phyloP scores from a whole-genome alignment of 2,113 vertebrate genomes.

The Cebus imitator region DNA sequence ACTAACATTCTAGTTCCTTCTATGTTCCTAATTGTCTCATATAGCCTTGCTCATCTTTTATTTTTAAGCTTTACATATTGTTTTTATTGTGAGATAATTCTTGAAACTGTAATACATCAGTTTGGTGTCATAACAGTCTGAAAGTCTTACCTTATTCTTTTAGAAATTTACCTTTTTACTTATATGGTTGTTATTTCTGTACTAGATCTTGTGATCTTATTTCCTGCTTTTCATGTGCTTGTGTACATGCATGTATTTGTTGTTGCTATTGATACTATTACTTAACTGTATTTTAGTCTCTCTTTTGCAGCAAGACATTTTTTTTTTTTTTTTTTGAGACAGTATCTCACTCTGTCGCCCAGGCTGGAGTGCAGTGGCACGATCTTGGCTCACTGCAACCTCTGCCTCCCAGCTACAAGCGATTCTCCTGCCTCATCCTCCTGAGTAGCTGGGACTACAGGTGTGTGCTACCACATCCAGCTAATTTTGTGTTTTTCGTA shows the following conservation, averaged over 20 bases:
- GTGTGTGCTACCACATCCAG: too few species aligned
- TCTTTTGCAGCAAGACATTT: not conserved
- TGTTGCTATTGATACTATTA: not conserved
- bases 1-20: not conserved
- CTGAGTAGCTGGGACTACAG: too few species aligned
- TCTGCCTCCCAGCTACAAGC: too few species aligned
- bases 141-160: not conserved
- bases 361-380: too few species aligned
- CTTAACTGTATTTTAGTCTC: not conserved
- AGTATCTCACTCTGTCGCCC: too few species aligned
- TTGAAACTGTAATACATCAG: not conserved
- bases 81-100: not conserved
- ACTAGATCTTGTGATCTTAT: not conserved
- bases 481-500: too few species aligned
- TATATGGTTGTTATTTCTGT: not conserved
- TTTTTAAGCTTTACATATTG: not conserved
- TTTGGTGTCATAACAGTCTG: not conserved
- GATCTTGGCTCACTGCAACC: too few species aligned
- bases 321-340: not conserved
- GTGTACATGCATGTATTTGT: not conserved
- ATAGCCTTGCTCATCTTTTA: not conserved
- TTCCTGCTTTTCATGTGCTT: not conserved
- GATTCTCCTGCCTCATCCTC: too few species aligned
- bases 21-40: not conserved
- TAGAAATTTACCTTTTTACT: not conserved